A percentile compares a stretch with the other conserved stretches of the same genome.
These are phyloP conservation scores for Paraescarpia echinospica DNA, from an alignment of 1,140 invertebrate species.

Conservation along the genomic window DNA sequence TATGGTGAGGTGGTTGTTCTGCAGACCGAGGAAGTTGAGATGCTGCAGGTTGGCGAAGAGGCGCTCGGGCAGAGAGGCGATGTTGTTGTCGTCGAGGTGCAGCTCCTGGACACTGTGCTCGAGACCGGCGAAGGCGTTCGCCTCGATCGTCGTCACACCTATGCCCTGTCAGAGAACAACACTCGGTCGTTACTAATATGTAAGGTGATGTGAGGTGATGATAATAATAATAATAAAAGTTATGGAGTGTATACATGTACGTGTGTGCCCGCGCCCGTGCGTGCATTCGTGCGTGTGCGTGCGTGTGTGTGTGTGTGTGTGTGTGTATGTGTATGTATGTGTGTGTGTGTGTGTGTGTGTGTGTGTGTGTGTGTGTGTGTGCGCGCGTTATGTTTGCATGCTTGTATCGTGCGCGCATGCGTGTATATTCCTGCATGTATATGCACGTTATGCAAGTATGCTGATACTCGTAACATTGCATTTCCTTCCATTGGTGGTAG, in stretches of 20 bases:
- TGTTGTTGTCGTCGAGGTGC: conserved; percentile 81
- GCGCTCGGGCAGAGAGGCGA: conserved; percentile 57
- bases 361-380: not conserved
- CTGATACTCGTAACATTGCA: not conserved
- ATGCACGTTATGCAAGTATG: too few relatives aligned
- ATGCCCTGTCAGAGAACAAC: conserved; percentile 1
- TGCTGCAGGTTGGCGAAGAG: not conserved
- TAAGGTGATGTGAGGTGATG: too few relatives aligned
- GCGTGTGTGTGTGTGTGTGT: not conserved
- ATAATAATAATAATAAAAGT: too few relatives aligned
- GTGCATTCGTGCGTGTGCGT: not conserved
- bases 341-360: not conserved
- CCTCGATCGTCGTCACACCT: conserved; percentile 14
- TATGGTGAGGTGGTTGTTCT: conserved; percentile 19
- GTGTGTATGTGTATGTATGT: not conserved
- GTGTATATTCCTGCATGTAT: too few relatives aligned
- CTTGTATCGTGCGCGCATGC: not conserved
- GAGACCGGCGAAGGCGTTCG: conserved; percentile 11
- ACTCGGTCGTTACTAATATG: not conserved
- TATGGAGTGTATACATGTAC: not conserved
- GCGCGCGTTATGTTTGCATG: not conserved
- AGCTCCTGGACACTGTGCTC: conserved; percentile 74
- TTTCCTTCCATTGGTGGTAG: not conserved
- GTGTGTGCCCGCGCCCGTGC: not conserved
- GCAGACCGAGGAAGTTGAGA: conserved; percentile 21